Conservation (phyloP, 2,113 vertebrate species). For the human (Homo sapiens) region DNA sequence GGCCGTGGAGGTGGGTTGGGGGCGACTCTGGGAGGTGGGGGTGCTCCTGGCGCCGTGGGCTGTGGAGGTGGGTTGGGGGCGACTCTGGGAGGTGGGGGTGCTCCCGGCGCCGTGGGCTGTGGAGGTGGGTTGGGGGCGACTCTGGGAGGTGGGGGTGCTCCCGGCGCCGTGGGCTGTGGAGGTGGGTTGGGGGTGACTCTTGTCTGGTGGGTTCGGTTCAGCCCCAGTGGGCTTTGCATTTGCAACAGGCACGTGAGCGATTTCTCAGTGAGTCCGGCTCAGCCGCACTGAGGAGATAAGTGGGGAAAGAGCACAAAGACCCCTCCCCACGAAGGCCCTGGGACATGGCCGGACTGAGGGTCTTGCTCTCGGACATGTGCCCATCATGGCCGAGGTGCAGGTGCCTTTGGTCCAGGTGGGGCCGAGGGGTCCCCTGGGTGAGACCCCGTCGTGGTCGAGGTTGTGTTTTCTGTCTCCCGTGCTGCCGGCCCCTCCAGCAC, state of each 20-base stretch:
- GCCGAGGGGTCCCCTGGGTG: background rate
- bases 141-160: background rate
- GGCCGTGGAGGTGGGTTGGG: too few species aligned
- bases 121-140: too few species aligned
- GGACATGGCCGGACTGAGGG: background rate
- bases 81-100: too few species aligned
- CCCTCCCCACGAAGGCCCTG: background rate
- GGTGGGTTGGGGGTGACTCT: too few species aligned
- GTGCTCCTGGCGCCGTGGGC: too few species aligned
- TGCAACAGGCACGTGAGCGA: accelerated
- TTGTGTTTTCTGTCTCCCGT: background rate
- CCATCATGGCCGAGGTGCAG: background rate
- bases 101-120: too few species aligned
- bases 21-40: background rate
- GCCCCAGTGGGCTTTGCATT: background rate
- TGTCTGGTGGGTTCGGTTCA: accelerated
- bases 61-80: background rate
- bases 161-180: background rate
- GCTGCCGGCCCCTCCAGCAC: background rate
- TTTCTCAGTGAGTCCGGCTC: background rate
- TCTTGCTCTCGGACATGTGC: background rate
- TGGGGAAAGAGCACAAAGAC: accelerated
- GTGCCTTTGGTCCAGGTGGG: background rate
- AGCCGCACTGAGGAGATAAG: background rate
- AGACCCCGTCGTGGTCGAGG: accelerated